Percentiles rank a stretch among this genome's conserved stretches.
These are phyloP conservation scores for Xestia sexstrigata DNA, from an alignment of 2,888 invertebrate species.

Conservation along the genomic window DNA sequence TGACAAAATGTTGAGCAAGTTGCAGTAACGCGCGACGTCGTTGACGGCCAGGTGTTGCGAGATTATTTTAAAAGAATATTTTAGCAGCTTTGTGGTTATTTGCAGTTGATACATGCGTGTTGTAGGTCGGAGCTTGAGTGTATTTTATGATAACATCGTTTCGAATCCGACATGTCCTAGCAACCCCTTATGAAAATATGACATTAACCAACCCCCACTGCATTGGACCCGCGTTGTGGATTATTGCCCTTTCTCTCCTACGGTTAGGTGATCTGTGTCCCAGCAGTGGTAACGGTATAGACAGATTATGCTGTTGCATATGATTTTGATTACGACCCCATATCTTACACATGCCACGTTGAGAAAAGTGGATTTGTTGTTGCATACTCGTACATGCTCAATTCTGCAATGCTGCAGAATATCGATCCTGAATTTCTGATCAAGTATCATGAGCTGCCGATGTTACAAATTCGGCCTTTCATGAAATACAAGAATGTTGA, in stretches of 20 bases:
- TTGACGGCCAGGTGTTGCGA: background rate
- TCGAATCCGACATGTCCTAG: background rate
- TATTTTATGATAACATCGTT: no score
- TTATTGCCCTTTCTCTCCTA: background rate
- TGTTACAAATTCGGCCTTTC: background rate
- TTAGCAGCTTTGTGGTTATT: background rate
- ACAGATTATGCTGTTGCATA: background rate
- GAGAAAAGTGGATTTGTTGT: background rate
- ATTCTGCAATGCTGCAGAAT: background rate
- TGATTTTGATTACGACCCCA: background rate
- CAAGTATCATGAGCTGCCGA: background rate
- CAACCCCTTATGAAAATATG: background rate
- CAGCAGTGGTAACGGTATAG: background rate
- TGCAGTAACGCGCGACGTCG: background rate
- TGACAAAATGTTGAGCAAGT: conserved; percentile 17
- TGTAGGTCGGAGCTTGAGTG: background rate
- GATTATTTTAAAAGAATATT: conserved; percentile 8
- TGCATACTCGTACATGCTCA: background rate
- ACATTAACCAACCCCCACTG: background rate
- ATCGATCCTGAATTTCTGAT: background rate
- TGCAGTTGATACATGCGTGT: background rate
- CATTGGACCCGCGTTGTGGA: background rate
- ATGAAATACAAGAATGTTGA: background rate
- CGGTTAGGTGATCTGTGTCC: background rate
- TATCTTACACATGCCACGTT: background rate